These are phyloP conservation scores for Spea hammondii DNA, from an alignment of 2,797 vertebrate genomes.

Conservation along the genomic window DNA sequence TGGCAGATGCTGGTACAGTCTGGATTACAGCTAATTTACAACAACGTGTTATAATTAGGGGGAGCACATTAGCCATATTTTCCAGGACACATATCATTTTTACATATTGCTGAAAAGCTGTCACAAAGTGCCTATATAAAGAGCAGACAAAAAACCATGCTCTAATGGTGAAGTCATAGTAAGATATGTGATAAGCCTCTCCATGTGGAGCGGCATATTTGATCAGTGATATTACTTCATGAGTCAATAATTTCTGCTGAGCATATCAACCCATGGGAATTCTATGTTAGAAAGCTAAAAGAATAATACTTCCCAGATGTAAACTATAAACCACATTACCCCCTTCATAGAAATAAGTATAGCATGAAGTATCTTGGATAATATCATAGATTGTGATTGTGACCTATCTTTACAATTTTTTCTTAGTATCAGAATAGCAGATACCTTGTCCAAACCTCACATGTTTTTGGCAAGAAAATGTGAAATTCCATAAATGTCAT, in stretches of 20 bases:
- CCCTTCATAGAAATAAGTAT: conserved; percentile 23
- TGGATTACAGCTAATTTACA: too few species aligned
- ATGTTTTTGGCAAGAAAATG: not conserved
- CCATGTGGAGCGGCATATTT: conserved; percentile 1
- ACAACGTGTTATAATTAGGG: not conserved
- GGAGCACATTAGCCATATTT: too few species aligned
- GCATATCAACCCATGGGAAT: not conserved
- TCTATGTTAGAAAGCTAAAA: conserved; percentile 9
- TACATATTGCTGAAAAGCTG: not conserved
- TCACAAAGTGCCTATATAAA: not conserved
- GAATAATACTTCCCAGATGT: conserved; percentile 40
- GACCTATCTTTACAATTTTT: not conserved
- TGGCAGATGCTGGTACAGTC: not conserved
- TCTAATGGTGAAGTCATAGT: conserved; percentile 30
- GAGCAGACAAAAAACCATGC: not conserved
- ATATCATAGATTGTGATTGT: conserved; percentile 26
- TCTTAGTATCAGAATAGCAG: not conserved
- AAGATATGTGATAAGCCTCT: conserved; percentile 17
- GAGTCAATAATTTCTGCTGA: conserved; percentile 6
- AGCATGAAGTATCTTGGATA: not conserved
- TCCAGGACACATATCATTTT: not conserved
- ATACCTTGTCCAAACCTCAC: not conserved
- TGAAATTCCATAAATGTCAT: conserved; percentile 10
- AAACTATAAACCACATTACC: conserved; percentile 1
- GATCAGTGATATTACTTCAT: conserved; percentile 28